A percentile compares a stretch with the other conserved stretches of the same genome.
These are phyloP conservation scores for Speoplatyrhinus poulsoni DNA, from an alignment of 2,113 vertebrate species.

Conservation along the genomic window DNA sequence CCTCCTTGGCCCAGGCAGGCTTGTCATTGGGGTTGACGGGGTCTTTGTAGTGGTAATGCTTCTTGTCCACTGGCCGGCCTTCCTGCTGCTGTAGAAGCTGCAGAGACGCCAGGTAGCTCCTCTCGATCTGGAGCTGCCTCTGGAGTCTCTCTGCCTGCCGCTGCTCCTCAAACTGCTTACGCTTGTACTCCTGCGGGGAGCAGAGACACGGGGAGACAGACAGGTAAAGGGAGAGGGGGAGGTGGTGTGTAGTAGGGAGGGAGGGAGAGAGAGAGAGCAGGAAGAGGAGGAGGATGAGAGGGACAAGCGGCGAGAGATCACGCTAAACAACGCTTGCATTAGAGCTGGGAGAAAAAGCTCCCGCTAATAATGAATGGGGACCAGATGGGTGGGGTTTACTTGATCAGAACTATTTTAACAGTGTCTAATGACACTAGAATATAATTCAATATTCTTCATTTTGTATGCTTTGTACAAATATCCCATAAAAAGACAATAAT, in stretches of 20 bases:
- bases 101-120: slow-evolving; percentile 91
- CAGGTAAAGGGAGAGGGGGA: background rate
- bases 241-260: slow-evolving; percentile 11
- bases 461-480: too few relatives aligned
- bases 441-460: too few relatives aligned
- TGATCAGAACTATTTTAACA: background rate
- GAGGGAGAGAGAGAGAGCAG: slow-evolving; percentile 37
- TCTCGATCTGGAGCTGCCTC: slow-evolving; percentile 90
- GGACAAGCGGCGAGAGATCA: slow-evolving; percentile 17
- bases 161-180: slow-evolving; percentile 96
- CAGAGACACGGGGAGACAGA: background rate
- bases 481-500: too few relatives aligned
- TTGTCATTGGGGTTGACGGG: slow-evolving; percentile 89
- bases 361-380: too few relatives aligned
- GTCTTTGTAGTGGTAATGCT: slow-evolving; percentile 93
- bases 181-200: slow-evolving; percentile 90
- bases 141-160: slow-evolving; percentile 92
- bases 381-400: background rate
- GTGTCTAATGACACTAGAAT: too few relatives aligned
- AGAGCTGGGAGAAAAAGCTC: too few relatives aligned
- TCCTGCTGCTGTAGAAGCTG: slow-evolving; percentile 85
- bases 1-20: slow-evolving; percentile 96
- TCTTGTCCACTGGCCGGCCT: slow-evolving; percentile 86
- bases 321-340: too few relatives aligned
- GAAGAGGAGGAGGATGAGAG: slow-evolving; percentile 16